These are phyloP conservation scores for Hydroisotoma schaefferi DNA, from an alignment of 2,888 invertebrate genomes.

Conservation along the genomic window DNA sequence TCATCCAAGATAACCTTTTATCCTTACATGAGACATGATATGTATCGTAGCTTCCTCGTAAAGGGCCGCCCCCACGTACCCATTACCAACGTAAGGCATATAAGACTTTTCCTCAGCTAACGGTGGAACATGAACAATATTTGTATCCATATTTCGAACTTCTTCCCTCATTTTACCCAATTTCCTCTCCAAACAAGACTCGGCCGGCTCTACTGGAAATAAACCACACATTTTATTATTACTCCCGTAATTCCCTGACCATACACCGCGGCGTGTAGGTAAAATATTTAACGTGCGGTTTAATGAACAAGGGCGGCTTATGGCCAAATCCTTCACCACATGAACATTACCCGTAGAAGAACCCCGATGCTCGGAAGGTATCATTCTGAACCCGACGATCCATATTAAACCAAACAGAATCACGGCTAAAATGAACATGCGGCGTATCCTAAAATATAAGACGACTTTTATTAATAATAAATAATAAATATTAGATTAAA, in stretches of 20 bases:
- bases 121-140: conserved; percentile 61
- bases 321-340: background rate
- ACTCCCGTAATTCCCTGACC: no score
- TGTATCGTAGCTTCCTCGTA: conserved; percentile 63
- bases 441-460: conserved; percentile 47
- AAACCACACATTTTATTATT: conserved; percentile 15
- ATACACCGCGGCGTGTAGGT: no score
- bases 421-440: conserved; percentile 57
- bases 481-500: background rate
- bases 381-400: conserved; percentile 56
- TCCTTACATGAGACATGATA: conserved; percentile 56
- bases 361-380: background rate
- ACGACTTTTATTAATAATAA: background rate
- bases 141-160: conserved; percentile 64
- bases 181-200: conserved; percentile 65
- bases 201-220: conserved; percentile 54
- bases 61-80: conserved; percentile 65
- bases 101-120: conserved; percentile 58
- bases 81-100: conserved; percentile 73
- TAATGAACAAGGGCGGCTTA: no score
- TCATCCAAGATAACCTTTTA: no score
- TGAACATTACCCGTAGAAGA: background rate
- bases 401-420: conserved; percentile 60
- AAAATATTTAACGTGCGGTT: background rate
- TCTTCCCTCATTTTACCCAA: conserved; percentile 62